These are phyloP conservation scores for Rhynchonycteris naso DNA, from an alignment of 2,797 vertebrate species.

Conservation along the genomic window DNA sequence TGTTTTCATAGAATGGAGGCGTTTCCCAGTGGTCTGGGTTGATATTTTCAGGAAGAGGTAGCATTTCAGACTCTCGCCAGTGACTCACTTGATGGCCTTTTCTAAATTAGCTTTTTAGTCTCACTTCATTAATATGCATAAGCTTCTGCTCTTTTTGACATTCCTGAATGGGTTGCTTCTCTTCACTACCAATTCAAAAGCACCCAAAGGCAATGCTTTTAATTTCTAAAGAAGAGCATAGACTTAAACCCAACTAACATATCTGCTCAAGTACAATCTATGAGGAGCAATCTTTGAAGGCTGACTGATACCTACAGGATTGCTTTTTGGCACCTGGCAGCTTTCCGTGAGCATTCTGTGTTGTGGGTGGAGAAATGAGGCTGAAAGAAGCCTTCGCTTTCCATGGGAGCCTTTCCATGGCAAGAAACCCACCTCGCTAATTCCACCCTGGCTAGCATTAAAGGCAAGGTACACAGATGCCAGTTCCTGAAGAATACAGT, in stretches of 20 bases:
- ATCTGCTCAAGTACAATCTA: background rate
- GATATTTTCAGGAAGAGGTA: background rate
- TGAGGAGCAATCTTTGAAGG: background rate
- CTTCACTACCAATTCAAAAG: background rate
- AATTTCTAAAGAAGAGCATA: constrained; percentile 12
- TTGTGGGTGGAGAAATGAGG: background rate
- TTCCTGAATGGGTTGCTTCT: background rate
- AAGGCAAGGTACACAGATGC: constrained; percentile 23
- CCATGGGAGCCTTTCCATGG: background rate
- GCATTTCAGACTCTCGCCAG: background rate
- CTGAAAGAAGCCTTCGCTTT: constrained; percentile 45
- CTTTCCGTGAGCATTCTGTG: constrained; percentile 21
- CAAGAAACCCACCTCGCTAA: constrained; percentile 49
- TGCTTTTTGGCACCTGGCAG: background rate
- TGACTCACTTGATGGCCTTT: background rate
- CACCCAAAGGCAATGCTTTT: constrained; percentile 45
- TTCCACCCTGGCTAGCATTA: constrained; percentile 18
- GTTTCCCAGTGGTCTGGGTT: background rate
- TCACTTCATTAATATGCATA: background rate
- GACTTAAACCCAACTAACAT: background rate
- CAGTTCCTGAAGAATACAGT: constrained; percentile 47
- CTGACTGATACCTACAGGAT: background rate
- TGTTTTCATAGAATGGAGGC: background rate
- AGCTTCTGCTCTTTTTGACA: background rate
- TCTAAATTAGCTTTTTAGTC: background rate